These are phyloP conservation scores for Brevimyrus niger DNA, from an alignment of 2,113 vertebrate genomes.

Conservation along the genomic window DNA sequence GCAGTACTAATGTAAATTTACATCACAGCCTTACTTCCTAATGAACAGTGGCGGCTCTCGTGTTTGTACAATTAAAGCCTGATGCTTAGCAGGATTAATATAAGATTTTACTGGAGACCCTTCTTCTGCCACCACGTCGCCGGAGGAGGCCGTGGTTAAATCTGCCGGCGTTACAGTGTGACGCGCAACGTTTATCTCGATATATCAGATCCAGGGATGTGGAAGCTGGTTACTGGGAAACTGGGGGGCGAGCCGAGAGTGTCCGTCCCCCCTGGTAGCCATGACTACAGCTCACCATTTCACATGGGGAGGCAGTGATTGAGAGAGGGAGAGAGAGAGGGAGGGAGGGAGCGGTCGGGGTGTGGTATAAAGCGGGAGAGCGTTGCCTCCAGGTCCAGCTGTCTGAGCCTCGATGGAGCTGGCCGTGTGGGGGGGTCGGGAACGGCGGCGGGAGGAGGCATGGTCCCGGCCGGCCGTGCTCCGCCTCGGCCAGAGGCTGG, in stretches of 20 bases:
- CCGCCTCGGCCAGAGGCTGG: conserved; percentile 57
- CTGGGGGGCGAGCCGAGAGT: neutral
- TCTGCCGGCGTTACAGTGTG: neutral
- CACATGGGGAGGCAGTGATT: neutral
- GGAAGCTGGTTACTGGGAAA: neutral
- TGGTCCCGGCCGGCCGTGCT: conserved; percentile 31
- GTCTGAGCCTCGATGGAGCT: conserved; percentile 34
- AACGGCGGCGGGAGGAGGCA: neutral
- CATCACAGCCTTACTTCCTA: neutral
- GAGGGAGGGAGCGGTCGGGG: neutral
- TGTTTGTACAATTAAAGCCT: neutral
- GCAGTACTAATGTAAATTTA: neutral
- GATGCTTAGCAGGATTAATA: neutral
- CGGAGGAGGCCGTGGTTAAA: neutral
- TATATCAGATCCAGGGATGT: neutral
- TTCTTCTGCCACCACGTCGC: neutral
- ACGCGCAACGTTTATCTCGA: neutral
- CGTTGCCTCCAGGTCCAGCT: neutral
- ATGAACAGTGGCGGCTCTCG: neutral
- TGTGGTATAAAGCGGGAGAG: neutral
- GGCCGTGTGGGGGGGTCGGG: conserved; percentile 8
- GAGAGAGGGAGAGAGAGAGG: neutral
- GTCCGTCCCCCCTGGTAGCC: neutral
- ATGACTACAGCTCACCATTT: neutral
- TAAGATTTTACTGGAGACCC: neutral